Evolutionary conservation across 2,113 vertebrate species (phyloP), one percentile per base, ranked within the genome.

Genomic region (Scytalopus superciliaris): DNA sequence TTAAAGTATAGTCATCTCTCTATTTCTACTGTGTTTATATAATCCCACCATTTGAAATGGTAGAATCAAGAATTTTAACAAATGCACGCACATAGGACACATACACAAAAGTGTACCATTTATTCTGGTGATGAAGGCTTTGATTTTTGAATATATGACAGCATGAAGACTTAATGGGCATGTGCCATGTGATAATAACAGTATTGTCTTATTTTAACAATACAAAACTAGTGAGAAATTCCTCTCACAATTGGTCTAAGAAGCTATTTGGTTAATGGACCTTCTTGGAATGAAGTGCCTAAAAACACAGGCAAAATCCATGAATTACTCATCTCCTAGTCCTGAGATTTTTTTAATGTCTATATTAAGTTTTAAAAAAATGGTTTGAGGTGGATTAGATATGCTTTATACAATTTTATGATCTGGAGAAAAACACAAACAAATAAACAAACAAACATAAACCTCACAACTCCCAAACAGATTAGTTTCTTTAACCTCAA

Each of bases 401-500:
- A 12, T 64, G 9, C 55, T 88, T 90, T 47, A 21, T 45, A 18
- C 28, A 55, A 66, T 44, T 4, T 82, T 78, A 28, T 78, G 16
- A 49, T 53, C 2, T 22, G 35, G 6, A 72, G 14, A 33, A 88
- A 78, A 84, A 5, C 3, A 19, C 4, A 55, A 79, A 27, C 6
- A 45, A 47, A 21, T 5, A 64, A 44, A 64, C 7, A 39, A 62
- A 70, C n/a, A 25, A 17, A 59, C 21, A 24, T 35, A 40, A 78
- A n/a, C n/a, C n/a, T n/a, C n/a, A n/a, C 21, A 3, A 39, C 4
- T 2, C 3, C 5, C 10, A 35, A 68, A 40, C 4, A 40, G 7
- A 39, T 14, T 27, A 14, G 13, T 63, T 83, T 60, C 25, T 69
- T 85, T n/a, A 53, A 74, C n/a, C 7, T 24, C 45, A 47, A 7